These are phyloP conservation scores for Agelaius tricolor DNA, from an alignment of 2,113 vertebrate species.

Conservation along the genomic window DNA sequence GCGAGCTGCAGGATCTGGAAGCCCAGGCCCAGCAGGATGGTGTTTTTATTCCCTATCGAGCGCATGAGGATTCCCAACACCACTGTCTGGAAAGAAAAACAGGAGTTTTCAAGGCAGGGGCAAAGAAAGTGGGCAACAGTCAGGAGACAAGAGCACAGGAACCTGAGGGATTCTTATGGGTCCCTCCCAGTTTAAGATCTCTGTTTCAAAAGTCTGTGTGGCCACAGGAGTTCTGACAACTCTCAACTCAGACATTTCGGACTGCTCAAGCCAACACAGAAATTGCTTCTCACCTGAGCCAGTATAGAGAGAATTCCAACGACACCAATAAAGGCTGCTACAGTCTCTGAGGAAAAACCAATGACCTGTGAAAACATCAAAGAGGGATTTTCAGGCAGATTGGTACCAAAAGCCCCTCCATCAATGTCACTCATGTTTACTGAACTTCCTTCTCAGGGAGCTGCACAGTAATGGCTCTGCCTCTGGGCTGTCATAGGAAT, in stretches of 20 bases:
- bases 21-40: conserved; percentile 87
- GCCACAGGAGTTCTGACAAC: not conserved
- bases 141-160: not conserved
- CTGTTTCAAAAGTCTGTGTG: not conserved
- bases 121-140: not conserved
- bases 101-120: not conserved
- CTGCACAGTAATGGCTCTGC: not conserved
- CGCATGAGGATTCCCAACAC: conserved; percentile 90
- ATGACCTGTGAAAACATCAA: conserved; percentile 79
- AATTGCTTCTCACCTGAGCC: conserved; percentile 82
- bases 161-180: not conserved
- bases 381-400: not conserved
- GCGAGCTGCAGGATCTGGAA: conserved; percentile 93
- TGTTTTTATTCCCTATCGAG: conserved; percentile 92
- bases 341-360: conserved; percentile 86
- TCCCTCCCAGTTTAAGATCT: not conserved
- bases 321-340: conserved; percentile 89
- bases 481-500: not conserved
- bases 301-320: conserved; percentile 91
- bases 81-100: conserved; percentile 77
- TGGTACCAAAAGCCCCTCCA: not conserved
- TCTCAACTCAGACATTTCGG: not conserved
- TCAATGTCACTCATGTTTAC: not conserved
- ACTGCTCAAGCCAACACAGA: not conserved
- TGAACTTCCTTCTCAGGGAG: not conserved